A percentile compares a stretch with the other conserved stretches of the same genome.
These are phyloP conservation scores for Brachyhypopomus occidentalis DNA, from an alignment of 2,113 vertebrate genomes.

Conservation along the genomic window DNA sequence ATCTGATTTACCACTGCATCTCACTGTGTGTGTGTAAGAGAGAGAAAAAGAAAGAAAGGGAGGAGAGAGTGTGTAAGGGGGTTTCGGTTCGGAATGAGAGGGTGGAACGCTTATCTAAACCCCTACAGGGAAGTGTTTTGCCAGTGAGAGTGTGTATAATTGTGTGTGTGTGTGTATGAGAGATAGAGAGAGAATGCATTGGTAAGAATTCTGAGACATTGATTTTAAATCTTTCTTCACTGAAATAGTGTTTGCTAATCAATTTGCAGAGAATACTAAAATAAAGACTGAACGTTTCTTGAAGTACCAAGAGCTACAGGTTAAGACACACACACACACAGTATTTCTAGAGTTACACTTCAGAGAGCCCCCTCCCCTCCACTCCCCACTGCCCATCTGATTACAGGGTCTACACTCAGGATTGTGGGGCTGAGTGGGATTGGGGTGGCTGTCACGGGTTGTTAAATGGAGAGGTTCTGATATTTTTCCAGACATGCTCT, in stretches of 20 bases:
- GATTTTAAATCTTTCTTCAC: too few species aligned
- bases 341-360: conserved; percentile 4
- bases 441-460: too few species aligned
- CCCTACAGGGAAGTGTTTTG: conserved; percentile 6
- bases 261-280: not conserved
- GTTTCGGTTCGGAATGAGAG: not conserved
- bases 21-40: too few species aligned
- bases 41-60: too few species aligned
- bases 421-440: too few species aligned
- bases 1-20: too few species aligned
- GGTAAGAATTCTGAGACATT: too few species aligned
- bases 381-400: not conserved
- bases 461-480: too few species aligned
- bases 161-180: not conserved
- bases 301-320: conserved; percentile 4
- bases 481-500: too few species aligned
- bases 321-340: not conserved
- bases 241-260: too few species aligned
- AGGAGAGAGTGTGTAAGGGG: not conserved
- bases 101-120: not conserved
- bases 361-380: not conserved
- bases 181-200: too few species aligned
- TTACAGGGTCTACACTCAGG: not conserved
- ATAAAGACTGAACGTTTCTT: not conserved
- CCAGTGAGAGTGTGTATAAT: conserved; percentile 2